Conservation (phyloP, 2,797 vertebrate genomes). For the Brotogeris chrysoptera region DNA sequence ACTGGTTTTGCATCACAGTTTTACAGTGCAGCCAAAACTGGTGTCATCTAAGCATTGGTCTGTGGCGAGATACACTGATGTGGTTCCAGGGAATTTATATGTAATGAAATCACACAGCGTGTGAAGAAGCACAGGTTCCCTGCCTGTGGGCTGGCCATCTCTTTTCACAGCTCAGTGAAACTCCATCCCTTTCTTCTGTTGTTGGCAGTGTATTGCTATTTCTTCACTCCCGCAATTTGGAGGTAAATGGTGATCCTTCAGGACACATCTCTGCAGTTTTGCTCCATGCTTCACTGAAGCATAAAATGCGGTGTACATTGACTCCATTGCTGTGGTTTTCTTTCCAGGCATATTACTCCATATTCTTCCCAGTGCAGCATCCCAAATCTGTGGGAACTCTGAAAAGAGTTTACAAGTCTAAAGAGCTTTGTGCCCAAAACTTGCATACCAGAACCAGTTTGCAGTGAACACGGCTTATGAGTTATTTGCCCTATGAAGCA, state of each 20-base stretch:
- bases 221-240: background rate
- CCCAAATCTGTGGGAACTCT: background rate
- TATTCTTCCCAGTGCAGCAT: background rate
- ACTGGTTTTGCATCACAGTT: background rate
- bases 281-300: background rate
- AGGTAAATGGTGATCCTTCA: background rate
- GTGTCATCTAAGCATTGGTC: background rate
- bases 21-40: background rate
- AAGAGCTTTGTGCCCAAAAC: background rate
- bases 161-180: slow-evolving; percentile 23
- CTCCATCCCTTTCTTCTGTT: background rate
- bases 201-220: background rate
- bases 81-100: background rate
- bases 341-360: background rate
- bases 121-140: background rate
- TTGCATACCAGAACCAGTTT: background rate
- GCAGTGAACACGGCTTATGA: background rate
- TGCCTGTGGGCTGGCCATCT: background rate
- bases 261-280: background rate
- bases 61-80: background rate
- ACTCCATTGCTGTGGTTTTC: background rate
- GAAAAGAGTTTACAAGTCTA: background rate
- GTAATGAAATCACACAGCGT: background rate
- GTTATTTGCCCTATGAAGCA: background rate
- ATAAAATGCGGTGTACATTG: background rate